phyloP scores from a whole-genome alignment of 2,888 invertebrate species.

The Serrognathus titanus region DNA sequence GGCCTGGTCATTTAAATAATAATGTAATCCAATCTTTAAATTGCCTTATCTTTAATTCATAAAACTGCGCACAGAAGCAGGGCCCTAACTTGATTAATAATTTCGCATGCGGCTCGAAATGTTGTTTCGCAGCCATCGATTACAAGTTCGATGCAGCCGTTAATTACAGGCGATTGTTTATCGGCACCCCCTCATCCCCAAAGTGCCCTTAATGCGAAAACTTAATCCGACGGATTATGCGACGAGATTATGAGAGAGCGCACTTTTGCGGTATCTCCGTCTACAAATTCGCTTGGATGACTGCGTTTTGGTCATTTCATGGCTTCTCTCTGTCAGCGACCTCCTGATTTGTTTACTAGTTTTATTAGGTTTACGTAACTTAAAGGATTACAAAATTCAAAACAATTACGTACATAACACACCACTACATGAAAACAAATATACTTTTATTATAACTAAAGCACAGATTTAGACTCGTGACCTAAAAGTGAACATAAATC shows the following conservation, averaged over 20 bases:
- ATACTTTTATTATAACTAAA: too few species aligned
- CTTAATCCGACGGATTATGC: neutral
- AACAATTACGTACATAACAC: too few species aligned
- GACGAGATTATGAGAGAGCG: too few species aligned
- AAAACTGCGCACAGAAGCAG: conserved; percentile 17
- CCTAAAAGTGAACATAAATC: too few species aligned
- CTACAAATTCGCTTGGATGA: neutral
- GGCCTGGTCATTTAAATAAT: conserved; percentile 25
- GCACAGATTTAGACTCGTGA: too few species aligned
- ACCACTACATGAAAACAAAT: too few species aligned
- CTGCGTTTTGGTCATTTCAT: neutral
- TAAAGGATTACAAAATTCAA: too few species aligned
- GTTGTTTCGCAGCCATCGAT: neutral
- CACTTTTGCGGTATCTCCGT: too few species aligned
- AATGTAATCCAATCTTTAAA: conserved; percentile 28
- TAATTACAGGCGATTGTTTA: neutral
- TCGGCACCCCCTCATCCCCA: neutral
- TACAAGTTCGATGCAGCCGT: neutral
- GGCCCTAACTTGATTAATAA: conserved; percentile 13
- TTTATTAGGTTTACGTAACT: too few species aligned
- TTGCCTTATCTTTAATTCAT: conserved; percentile 31
- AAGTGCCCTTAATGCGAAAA: neutral
- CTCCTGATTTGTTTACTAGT: too few species aligned
- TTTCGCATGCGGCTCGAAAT: conserved; percentile 1
- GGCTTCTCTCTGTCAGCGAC: neutral